Conservation (phyloP, 2,113 vertebrate species). For the Synchiropus splendidus region DNA sequence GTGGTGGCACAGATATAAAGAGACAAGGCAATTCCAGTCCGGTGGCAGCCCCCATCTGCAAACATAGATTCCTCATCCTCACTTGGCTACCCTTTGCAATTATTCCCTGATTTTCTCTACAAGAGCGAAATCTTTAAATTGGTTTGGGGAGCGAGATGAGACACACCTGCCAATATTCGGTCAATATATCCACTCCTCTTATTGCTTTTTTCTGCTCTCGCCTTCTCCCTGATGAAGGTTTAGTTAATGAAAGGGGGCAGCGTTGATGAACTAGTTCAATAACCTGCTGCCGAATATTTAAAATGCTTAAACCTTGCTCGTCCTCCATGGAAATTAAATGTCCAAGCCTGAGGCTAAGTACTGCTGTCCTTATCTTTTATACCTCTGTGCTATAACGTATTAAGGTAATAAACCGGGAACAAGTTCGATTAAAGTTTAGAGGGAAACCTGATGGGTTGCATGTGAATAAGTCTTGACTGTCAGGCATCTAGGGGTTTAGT, state of each 20-base stretch:
- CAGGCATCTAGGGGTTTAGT: slow-evolving; percentile 1
- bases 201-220: slow-evolving; percentile 34
- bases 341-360: slow-evolving; percentile 22
- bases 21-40: slow-evolving; percentile 39
- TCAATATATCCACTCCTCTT: slow-evolving; percentile 44
- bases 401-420: too few species aligned
- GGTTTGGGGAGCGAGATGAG: slow-evolving; percentile 40
- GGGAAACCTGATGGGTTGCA: too few species aligned
- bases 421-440: too few species aligned
- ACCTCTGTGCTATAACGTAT: slow-evolving; percentile 3
- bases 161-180: slow-evolving; percentile 45
- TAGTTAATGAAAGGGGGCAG: slow-evolving; percentile 48
- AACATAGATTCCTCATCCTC: slow-evolving; percentile 35
- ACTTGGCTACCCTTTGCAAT: slow-evolving; percentile 43
- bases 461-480: slow-evolving; percentile 2
- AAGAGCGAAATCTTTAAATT: slow-evolving; percentile 22
- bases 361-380: neutral
- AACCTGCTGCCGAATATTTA: slow-evolving; percentile 34
- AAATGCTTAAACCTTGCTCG: slow-evolving; percentile 26
- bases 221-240: slow-evolving; percentile 35
- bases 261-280: slow-evolving; percentile 48
- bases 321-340: slow-evolving; percentile 35
- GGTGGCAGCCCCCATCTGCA: slow-evolving; percentile 23
- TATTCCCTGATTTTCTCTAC: slow-evolving; percentile 36
- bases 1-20: slow-evolving; percentile 22